Evolutionary conservation across 2,113 vertebrate genomes (phyloP), one percentile per base, ranked within the genome.

Genomic region (Engystomops pustulosus): DNA sequence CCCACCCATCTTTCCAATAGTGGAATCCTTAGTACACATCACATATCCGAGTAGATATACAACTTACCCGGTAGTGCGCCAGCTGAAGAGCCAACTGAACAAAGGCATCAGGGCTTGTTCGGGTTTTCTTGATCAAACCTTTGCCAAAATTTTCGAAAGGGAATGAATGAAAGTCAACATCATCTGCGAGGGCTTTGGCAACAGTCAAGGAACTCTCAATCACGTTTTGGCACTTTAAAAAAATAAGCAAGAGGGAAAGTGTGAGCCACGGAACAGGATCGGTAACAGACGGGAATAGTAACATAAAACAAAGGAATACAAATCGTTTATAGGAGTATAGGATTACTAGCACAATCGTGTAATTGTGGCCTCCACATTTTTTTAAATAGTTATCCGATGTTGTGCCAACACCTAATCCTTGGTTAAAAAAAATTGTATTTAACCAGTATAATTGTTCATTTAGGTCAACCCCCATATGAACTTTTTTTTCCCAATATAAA

Each of bases 21-120:
- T 62, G 4, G 4, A 15, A 14, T 30, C 25, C 23, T 12, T 60
- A 27, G 12, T 25, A 55, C 1, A 25, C 5, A 27, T 32, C 60
- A 65, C 30, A 34, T 34, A 8, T 4, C 3, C 14, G 1, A 65
- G 12, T 2, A 65, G 27, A 65, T 8, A n/a, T 7, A 8, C 27
- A 32, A 55, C 30, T 88, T 83, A 98, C 98, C 93, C 95, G 94
- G 86, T 94, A 99, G 85, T 99, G 96, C 8, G 98, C 97, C 67
- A 99, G 94, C 92, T 99, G 98, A 9, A 99, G 93, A 6, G 95
- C 93, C 0, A 99, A 94, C 84, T 99, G 98, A 79, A 99, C 93
- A 4, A 99, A 98, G 74, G 93, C 98, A 25, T 99, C 98, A 0
- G 98, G 98, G 85, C 98, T 99, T 10, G 93, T 98, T 86, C 92